These are phyloP conservation scores for Ormyrus thymus DNA, from an alignment of 2,888 invertebrate species.

Conservation along the genomic window DNA sequence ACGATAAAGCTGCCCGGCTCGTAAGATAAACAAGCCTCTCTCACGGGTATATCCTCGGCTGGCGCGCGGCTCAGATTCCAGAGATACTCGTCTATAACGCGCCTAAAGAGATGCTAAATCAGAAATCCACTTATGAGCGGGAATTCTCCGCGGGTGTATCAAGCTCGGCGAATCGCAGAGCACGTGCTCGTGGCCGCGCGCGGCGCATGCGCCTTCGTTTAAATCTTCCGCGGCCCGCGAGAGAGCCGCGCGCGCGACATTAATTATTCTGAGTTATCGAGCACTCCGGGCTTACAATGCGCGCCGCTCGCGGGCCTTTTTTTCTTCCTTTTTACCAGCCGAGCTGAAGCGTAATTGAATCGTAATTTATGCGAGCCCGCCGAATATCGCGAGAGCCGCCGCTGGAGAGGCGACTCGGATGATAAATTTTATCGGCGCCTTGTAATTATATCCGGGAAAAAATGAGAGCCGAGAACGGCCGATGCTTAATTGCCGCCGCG, in stretches of 20 bases:
- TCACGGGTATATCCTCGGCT: neutral
- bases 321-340: too few relatives aligned
- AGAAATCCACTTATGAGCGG: constrained; percentile 32
- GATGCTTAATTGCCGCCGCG: constrained; percentile 5
- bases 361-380: too few relatives aligned
- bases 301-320: too few relatives aligned
- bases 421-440: too few relatives aligned
- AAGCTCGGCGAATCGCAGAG: neutral
- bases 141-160: constrained; percentile 9
- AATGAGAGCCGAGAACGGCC: neutral
- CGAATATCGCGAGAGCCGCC: too few relatives aligned
- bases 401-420: too few relatives aligned
- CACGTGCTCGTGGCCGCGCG: neutral
- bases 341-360: too few relatives aligned
- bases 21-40: constrained; percentile 24
- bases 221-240: neutral
- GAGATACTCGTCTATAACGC: constrained; percentile 18
- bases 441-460: too few relatives aligned
- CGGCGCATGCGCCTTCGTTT: neutral
- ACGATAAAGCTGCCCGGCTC: constrained; percentile 17
- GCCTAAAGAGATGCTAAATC: constrained; percentile 27
- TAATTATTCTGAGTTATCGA: too few relatives aligned
- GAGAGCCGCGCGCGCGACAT: too few relatives aligned
- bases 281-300: too few relatives aligned
- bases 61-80: constrained; percentile 19